Base-by-base conservation (phyloP, 1,140 invertebrate genomes). In the Helicoverpa zea region DNA sequence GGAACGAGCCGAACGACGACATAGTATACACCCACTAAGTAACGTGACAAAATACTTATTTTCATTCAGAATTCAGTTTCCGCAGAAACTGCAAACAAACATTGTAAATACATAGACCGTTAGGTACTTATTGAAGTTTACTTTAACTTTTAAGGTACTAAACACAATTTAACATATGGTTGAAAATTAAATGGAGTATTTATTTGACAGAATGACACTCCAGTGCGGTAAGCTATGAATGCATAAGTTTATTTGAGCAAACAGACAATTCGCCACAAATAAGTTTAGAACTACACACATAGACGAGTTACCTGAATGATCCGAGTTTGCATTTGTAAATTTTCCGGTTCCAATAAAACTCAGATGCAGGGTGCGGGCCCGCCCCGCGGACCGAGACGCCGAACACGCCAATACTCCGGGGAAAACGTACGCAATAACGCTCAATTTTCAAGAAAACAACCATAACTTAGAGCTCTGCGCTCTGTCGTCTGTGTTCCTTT, bases 401-500 rank as follows among this genome's bases (percentile, higher is more conserved):
- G 64, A 70, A 75, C 74, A 76, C 81, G 72, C 79, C 84, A 83
- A 86, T 87, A 86, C 86, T 81, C 75, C 78, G 78, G 68, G 72
- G 84, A 82, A 87, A 90, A 86, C 82, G 86, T 88, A 90, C 86
- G 88, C 88, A 91, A 91, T 92, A 92, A 90, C 89, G 88, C 88
- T 92, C 92, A 92, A 94, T 94, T 94, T 91, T 92, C 87, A 78
- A 92, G 91, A 93, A 92, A 94, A 93, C 92, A 94, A 92, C 92
- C 75, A 93, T 94, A 94, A 93, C 89, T 94, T 90, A 94, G 89
- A 92, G 90, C 89, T 83, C 80, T 91, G 91, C 89, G 91, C 91
- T 92, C 88, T 87, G 91, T 91, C 92, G 91, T 91, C 90, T 92
- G 85, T 92, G 89, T 91, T 94, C 90, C 90, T 93, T 94, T 93